phyloP scores from a whole-genome alignment of 1,140 invertebrate genomes.

The Drosophila sp. region DNA sequence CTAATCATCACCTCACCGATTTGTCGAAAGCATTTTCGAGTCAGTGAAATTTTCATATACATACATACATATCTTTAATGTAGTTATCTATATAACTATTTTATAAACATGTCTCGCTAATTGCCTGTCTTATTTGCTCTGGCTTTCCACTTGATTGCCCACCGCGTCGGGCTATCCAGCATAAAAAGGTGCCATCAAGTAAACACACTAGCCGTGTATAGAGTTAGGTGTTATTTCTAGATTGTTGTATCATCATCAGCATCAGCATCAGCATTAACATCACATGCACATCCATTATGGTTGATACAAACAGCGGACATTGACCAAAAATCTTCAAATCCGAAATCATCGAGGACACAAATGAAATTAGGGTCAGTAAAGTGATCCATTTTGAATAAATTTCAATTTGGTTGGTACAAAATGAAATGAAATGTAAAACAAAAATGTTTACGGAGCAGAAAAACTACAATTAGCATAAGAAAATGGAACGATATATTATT shows the following conservation, averaged over 20 bases:
- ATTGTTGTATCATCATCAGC: conserved; percentile 44
- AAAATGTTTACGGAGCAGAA: no score
- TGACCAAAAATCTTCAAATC: conserved; percentile 18
- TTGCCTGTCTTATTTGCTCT: conserved; percentile 67
- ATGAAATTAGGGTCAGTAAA: no score
- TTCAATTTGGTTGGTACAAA: no score
- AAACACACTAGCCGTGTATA: not conserved
- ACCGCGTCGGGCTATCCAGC: not conserved
- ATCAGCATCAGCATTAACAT: not conserved
- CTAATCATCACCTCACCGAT: conserved; percentile 42
- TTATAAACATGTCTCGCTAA: conserved; percentile 42
- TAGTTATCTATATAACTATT: no score
- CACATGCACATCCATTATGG: no score
- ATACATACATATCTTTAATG: no score
- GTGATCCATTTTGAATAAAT: no score
- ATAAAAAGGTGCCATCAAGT: conserved; percentile 1
- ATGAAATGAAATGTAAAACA: no score
- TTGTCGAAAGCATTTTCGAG: conserved; percentile 15
- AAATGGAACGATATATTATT: no score
- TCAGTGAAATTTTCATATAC: conserved; percentile 16
- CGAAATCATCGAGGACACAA: no score
- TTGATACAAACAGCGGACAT: conserved; percentile 32
- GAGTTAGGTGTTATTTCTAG: not conserved
- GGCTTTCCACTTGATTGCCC: conserved; percentile 69
- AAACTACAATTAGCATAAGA: no score